Base-by-base conservation (phyloP, 2,113 vertebrate genomes). In the Rhizomys pruinosus region DNA sequence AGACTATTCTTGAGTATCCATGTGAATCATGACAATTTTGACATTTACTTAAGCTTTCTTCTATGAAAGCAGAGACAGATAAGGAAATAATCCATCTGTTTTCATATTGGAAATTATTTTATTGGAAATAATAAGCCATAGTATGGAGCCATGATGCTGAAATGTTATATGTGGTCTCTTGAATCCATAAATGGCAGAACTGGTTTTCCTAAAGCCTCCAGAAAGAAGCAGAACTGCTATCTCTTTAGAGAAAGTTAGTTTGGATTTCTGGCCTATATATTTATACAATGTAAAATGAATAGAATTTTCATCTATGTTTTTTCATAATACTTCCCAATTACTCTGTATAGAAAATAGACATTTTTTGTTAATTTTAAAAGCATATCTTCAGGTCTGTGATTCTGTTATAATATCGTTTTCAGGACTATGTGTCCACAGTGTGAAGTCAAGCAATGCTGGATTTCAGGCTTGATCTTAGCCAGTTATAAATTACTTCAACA, bases 61-160 rank as follows among this genome's bases (percentile, higher is more conserved):
- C 47, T 19, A 68, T 47, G 1, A 78, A 39, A 63, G 47, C 8
- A 73, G 6, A 27, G 2, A 29, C 34, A 63, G 13, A 19, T 71
- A 86, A 79, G 57, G 10, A 71, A 39, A 59, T 37, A 8, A n/a
- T 1, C 1, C 2, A 37, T 6, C 0, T 2, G 69, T 82, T 9
- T 42, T 6, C 52, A 27, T 47, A 87, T 87, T 55, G 10, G 22
- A 71, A 94, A 89, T 52, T 59, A 23, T 3, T 7, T 92, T 64
- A n/a, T 2, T 91, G 9, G 4, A 63, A 64, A 84, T 7, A 92
- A 12, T 0, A 1, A 6, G 2, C 19, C 1, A 39, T 22, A 29
- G 3, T 6, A 4, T 42, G 27, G 2, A 3, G 0, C 2, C 12
- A 44, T 22, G 27, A n/a, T 39, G 3, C 39, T 13, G 39, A 73